Conservation (phyloP, 2,888 invertebrate genomes). For the Carabus problematicus region DNA sequence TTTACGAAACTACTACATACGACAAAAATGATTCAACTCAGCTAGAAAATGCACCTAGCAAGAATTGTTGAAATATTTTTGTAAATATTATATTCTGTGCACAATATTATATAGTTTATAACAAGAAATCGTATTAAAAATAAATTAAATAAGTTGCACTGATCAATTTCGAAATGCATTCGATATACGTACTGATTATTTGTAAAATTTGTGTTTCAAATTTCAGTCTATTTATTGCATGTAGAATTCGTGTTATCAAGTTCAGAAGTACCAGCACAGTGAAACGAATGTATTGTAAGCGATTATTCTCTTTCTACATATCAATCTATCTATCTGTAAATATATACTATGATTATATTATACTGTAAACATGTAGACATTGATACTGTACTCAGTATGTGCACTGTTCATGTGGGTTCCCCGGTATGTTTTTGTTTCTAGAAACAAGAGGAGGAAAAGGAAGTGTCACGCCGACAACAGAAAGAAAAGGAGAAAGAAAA, state of each 20-base stretch:
- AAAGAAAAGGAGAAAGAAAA: conserved; percentile 64
- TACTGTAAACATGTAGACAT: background rate
- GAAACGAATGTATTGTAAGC: too few species aligned
- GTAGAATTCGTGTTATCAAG: too few species aligned
- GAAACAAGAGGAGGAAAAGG: conserved; percentile 79
- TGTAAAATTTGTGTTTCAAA: background rate
- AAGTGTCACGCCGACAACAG: conserved; percentile 72
- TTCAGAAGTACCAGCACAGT: too few species aligned
- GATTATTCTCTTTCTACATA: too few species aligned
- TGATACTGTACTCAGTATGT: background rate
- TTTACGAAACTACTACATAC: conserved; percentile 14
- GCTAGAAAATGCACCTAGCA: conserved; percentile 1
- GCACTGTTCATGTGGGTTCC: too few species aligned
- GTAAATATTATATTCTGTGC: conserved; percentile 52
- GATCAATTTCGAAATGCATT: background rate
- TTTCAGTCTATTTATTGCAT: background rate
- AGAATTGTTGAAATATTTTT: conserved; percentile 47
- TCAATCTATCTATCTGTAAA: background rate
- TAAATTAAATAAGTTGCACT: too few species aligned
- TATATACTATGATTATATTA: background rate
- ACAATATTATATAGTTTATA: conserved; percentile 48
- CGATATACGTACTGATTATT: background rate
- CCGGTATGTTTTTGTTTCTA: conserved; percentile 61
- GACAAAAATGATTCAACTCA: background rate
- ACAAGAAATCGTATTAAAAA: conserved; percentile 31